A percentile compares a stretch with the other conserved stretches of the same genome.
Evolutionary conservation across 2,797 vertebrate species (phyloP).

Genomic region (Ceyx erithaca): DNA sequence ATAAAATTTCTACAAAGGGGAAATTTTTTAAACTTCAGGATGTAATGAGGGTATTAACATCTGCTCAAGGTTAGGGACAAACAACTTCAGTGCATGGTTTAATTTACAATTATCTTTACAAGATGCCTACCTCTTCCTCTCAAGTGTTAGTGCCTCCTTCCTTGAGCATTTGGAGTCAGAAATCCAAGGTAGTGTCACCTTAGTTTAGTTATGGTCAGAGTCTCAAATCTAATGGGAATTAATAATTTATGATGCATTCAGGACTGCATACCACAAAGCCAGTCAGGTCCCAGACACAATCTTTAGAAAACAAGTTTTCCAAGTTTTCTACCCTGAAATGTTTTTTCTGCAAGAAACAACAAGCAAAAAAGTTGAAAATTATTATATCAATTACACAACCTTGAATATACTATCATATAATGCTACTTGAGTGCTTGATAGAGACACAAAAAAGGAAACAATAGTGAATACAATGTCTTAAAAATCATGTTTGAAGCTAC

Average conservation of each 20-base stretch:
- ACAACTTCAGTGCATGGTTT: background rate
- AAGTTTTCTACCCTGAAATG: background rate
- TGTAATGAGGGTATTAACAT: background rate
- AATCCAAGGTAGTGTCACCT: background rate
- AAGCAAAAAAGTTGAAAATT: constrained; percentile 64
- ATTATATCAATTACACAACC: constrained; percentile 58
- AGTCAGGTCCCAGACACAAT: background rate
- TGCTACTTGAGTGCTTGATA: constrained; percentile 56
- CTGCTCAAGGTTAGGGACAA: background rate
- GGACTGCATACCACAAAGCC: background rate
- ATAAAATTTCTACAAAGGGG: background rate
- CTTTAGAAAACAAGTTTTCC: background rate
- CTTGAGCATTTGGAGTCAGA: background rate
- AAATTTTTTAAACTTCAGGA: background rate
- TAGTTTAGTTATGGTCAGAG: background rate
- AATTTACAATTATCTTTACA: background rate
- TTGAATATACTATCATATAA: constrained; percentile 59
- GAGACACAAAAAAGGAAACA: constrained; percentile 62
- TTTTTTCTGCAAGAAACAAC: constrained; percentile 33
- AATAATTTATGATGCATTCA: background rate
- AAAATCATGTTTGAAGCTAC: constrained; percentile 21
- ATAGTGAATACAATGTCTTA: constrained; percentile 56
- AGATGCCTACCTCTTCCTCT: background rate
- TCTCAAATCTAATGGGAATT: background rate
- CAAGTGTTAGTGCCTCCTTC: background rate